phyloP scores from a whole-genome alignment of 2,113 vertebrate species.

The Laterallus jamaicensis region DNA sequence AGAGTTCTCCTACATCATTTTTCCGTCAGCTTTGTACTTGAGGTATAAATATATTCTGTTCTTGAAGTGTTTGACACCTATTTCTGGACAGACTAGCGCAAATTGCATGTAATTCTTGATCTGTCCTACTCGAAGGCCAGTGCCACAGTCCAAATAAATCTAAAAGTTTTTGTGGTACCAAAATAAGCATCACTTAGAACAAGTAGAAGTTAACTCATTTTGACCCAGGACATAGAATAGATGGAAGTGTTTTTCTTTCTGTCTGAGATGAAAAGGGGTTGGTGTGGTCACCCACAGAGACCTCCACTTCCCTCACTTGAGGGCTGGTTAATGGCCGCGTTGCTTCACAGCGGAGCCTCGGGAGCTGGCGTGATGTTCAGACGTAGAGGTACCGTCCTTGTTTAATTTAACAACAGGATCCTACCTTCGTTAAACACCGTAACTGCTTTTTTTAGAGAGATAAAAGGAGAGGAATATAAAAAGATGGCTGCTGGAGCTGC shows the following conservation, averaged over 20 bases:
- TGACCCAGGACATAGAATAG: not conserved
- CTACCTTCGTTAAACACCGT: not conserved
- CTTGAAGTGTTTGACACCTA: not conserved
- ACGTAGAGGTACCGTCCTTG: not conserved
- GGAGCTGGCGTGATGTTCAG: not conserved
- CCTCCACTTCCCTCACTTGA: not conserved
- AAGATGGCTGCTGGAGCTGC: not conserved
- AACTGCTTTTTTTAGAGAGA: not conserved
- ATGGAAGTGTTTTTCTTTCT: not conserved
- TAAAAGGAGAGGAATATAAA: not conserved
- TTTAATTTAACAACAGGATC: not conserved
- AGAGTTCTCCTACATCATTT: not conserved
- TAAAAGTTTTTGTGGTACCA: not conserved
- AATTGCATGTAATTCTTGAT: not conserved
- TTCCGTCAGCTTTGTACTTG: not conserved
- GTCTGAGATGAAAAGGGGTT: not conserved
- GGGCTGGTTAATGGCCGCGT: not conserved
- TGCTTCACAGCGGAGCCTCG: not conserved
- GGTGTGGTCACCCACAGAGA: not conserved
- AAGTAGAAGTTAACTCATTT: not conserved
- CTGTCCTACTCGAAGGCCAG: not conserved
- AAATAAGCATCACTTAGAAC: not conserved
- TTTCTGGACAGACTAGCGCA: not conserved
- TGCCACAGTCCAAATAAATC: not conserved
- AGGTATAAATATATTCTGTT: not conserved